Evolutionary conservation across 2,113 vertebrate genomes (phyloP).

Genomic region (Pollimyrus isidori): DNA sequence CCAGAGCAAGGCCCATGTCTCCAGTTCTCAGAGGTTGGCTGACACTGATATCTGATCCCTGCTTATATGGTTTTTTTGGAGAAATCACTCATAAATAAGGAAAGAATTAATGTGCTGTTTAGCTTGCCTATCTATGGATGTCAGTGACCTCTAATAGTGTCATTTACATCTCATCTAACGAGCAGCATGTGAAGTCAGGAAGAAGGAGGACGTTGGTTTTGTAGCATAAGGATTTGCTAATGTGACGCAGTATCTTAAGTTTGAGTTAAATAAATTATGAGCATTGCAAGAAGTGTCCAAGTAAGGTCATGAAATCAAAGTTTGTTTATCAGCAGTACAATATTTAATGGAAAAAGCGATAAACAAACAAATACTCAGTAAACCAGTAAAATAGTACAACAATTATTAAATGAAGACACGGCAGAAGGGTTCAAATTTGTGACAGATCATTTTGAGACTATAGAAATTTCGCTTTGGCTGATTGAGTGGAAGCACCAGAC

Average conservation of each 20-base stretch:
- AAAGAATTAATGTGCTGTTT: not conserved
- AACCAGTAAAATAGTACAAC: not conserved
- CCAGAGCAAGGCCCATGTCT: not conserved
- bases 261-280: not conserved
- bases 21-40: not conserved
- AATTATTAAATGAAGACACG: not conserved
- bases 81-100: not conserved
- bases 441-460: not conserved
- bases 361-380: not conserved
- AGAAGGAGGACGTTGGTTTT: not conserved
- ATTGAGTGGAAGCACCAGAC: not conserved
- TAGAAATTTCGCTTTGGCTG: not conserved
- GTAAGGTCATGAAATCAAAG: too few relatives aligned
- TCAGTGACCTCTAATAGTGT: too few relatives aligned
- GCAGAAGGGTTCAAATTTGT: not conserved
- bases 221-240: not conserved
- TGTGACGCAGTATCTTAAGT: not conserved
- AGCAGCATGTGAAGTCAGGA: not conserved
- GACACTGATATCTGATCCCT: not conserved
- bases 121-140: not conserved
- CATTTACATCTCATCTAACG: not conserved
- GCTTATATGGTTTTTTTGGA: not conserved
- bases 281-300: not conserved
- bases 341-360: too few relatives aligned
- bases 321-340: too few relatives aligned